Percentiles rank a stretch among this genome's conserved stretches.
Evolutionary conservation across 2,888 invertebrate genomes (phyloP).

Genomic region (Eristalis tenax): DNA sequence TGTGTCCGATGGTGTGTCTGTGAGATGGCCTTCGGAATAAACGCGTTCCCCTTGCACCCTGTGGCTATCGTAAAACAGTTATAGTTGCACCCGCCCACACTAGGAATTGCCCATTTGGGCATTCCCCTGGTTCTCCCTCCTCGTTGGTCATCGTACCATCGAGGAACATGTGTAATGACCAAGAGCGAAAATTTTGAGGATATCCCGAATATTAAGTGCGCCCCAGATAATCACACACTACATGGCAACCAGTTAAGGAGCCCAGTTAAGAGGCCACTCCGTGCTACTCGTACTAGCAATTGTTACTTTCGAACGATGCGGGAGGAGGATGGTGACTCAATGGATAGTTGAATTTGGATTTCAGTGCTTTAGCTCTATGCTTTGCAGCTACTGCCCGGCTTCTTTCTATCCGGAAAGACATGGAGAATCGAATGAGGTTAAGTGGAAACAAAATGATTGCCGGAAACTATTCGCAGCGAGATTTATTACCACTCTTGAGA

Average conservation of each 20-base stretch:
- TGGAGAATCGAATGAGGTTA: constrained; percentile 65
- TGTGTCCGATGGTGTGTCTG: not conserved
- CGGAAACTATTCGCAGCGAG: constrained; percentile 81
- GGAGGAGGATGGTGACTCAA: constrained; percentile 7
- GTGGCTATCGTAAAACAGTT: constrained; percentile 18
- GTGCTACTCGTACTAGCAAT: constrained; percentile 24
- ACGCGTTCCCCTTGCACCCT: constrained; percentile 23
- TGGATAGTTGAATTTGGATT: constrained; percentile 64
- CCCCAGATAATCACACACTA: constrained; percentile 72
- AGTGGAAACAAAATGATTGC: constrained; percentile 75
- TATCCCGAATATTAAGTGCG: constrained; percentile 74
- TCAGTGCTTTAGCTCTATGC: constrained; percentile 28
- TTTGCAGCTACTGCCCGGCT: not conserved
- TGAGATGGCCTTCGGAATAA: constrained; percentile 26
- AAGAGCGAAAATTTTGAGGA: constrained; percentile 69
- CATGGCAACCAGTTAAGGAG: constrained; percentile 62
- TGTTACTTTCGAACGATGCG: constrained; percentile 31
- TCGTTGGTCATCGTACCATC: not conserved
- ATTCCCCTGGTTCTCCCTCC: not conserved
- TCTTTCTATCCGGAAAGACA: constrained; percentile 14
- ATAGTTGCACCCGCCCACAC: constrained; percentile 19
- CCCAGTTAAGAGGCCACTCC: constrained; percentile 21
- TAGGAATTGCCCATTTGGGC: not conserved
- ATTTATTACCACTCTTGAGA: constrained; percentile 81
- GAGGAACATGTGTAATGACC: constrained; percentile 68